These are phyloP conservation scores for Pararge aegeria DNA, from an alignment of 1,140 invertebrate genomes.

Conservation along the genomic window DNA sequence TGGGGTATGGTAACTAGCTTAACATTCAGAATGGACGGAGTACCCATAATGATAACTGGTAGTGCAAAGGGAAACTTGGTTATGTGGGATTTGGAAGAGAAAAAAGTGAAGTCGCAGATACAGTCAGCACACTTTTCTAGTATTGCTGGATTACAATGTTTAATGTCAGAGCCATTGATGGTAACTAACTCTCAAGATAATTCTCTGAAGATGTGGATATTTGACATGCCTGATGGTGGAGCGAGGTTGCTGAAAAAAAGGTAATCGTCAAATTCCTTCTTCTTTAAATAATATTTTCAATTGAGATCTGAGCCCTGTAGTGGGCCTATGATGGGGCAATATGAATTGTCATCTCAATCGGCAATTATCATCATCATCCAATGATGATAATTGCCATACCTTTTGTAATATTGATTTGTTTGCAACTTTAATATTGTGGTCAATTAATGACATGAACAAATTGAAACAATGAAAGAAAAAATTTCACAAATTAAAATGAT, in stretches of 20 bases:
- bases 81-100: constrained; percentile 96
- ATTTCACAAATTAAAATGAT: no score
- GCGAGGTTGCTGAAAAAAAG: constrained; percentile 89
- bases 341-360: no score
- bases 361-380: no score
- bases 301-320: no score
- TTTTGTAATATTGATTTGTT: no score
- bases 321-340: no score
- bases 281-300: no score
- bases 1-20: constrained; percentile 94
- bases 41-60: constrained; percentile 92
- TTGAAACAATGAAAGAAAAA: no score
- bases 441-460: no score
- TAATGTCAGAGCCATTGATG: constrained; percentile 93
- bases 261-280: constrained; percentile 35
- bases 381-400: no score
- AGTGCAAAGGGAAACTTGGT: constrained; percentile 91
- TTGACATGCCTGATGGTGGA: constrained; percentile 95
- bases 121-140: constrained; percentile 86
- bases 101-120: constrained; percentile 87
- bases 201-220: constrained; percentile 97
- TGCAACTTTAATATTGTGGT: no score
- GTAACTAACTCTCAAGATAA: constrained; percentile 97
- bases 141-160: constrained; percentile 89
- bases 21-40: constrained; percentile 93